These are phyloP conservation scores for Chlorops oryzae DNA, from an alignment of 1,140 invertebrate species.

Conservation along the genomic window DNA sequence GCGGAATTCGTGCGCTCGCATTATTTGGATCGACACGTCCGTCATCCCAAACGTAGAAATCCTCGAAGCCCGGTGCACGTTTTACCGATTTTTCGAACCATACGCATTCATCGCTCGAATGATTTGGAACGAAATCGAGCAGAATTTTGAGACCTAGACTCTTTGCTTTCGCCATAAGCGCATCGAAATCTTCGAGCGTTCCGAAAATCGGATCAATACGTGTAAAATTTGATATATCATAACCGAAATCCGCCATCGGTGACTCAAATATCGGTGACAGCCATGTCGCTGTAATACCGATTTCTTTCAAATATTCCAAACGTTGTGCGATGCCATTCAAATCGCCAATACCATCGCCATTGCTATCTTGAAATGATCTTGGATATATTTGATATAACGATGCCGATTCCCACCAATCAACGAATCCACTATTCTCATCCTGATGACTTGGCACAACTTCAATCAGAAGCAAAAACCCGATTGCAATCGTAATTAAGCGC, in stretches of 20 bases:
- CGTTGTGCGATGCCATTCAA: constrained; percentile 54
- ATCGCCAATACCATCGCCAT: constrained; percentile 74
- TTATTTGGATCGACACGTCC: constrained; percentile 41
- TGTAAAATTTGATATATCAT: constrained; percentile 66
- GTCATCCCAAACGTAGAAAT: constrained; percentile 67
- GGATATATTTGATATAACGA: constrained; percentile 75
- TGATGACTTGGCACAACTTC: too few species aligned
- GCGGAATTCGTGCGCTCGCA: constrained; percentile 43
- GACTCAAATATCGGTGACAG: constrained; percentile 66
- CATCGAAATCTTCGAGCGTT: constrained; percentile 65
- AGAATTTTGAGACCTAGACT: constrained; percentile 48
- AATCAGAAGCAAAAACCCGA: too few species aligned
- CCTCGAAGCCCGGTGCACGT: constrained; percentile 53
- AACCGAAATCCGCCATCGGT: constrained; percentile 62
- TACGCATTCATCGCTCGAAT: constrained; percentile 61
- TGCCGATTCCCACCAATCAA: constrained; percentile 70
- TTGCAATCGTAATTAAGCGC: too few species aligned
- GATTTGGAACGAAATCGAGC: constrained; percentile 58
- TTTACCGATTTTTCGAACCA: constrained; percentile 64
- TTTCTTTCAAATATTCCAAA: constrained; percentile 51
- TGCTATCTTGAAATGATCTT: constrained; percentile 69
- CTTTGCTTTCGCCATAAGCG: constrained; percentile 57
- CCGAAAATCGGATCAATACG: constrained; percentile 65
- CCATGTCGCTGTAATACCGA: constrained; percentile 58
- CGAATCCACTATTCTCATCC: too few species aligned